Conservation (phyloP, 1,140 invertebrate genomes). For the Acromyrmex charruanus region DNA sequence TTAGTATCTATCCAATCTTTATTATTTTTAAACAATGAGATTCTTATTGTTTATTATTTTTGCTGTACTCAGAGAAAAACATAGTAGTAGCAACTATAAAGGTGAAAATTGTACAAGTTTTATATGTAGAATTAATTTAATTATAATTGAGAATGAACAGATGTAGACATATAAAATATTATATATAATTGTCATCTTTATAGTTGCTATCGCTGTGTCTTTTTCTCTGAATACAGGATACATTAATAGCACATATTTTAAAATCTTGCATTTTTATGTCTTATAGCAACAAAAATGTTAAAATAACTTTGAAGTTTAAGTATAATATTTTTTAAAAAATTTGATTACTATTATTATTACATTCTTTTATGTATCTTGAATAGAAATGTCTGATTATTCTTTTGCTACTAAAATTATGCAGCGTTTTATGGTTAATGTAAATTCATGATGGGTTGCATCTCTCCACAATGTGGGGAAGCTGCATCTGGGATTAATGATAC, state of each 20-base stretch:
- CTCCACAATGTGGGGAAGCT: constrained; percentile 24
- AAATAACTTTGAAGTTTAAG: not conserved
- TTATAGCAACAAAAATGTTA: not conserved
- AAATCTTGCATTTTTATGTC: not conserved
- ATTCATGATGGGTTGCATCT: not conserved
- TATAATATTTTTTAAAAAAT: not conserved
- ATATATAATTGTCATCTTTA: no score
- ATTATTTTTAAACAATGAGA: not conserved
- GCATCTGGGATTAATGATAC: constrained; percentile 33
- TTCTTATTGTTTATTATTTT: no score
- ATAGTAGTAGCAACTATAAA: no score
- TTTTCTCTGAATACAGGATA: no score
- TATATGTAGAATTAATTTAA: no score
- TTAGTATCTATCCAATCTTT: not conserved
- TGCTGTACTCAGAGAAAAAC: no score
- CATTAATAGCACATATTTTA: not conserved
- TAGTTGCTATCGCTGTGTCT: no score
- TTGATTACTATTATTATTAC: not conserved
- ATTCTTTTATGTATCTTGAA: not conserved
- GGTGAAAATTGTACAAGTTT: no score
- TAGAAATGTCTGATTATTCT: not conserved
- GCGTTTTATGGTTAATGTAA: constrained; percentile 39
- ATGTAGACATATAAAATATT: no score
- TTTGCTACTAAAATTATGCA: not conserved
- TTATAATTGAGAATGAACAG: no score